Conservation (phyloP, 92 coral and sea anemone species). For the Pocillopora grandis region DNA sequence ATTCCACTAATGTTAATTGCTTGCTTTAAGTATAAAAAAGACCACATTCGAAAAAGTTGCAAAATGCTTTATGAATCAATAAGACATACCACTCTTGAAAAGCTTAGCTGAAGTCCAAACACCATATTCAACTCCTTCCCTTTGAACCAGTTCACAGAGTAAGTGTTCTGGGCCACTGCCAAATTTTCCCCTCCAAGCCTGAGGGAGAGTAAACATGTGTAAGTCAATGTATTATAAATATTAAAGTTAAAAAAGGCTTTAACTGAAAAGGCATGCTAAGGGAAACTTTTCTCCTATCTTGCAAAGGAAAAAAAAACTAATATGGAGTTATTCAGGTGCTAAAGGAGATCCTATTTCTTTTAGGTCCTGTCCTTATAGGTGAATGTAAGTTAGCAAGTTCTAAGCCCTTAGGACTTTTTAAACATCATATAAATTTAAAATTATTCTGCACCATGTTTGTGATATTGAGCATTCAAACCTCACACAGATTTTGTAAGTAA, state of each 20-base stretch:
- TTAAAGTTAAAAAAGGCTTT: background rate
- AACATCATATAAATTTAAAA: too few relatives aligned
- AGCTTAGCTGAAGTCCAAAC: conserved; percentile 95
- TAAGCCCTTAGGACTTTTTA: too few relatives aligned
- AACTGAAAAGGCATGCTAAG: background rate
- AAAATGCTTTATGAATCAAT: background rate
- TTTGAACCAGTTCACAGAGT: conserved; percentile 91
- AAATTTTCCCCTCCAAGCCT: conserved; percentile 98
- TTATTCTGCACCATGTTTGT: too few relatives aligned
- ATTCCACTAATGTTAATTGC: background rate
- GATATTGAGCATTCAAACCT: too few relatives aligned
- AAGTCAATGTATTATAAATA: background rate
- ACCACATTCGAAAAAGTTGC: background rate
- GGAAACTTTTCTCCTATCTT: too few relatives aligned
- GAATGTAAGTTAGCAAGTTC: too few relatives aligned
- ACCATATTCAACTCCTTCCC: conserved; percentile 93
- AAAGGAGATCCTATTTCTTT: too few relatives aligned
- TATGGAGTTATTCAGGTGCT: too few relatives aligned
- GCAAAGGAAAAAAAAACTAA: too few relatives aligned
- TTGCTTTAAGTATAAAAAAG: background rate
- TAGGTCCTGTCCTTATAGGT: too few relatives aligned
- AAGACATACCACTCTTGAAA: conserved; percentile 89
- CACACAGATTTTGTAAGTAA: too few relatives aligned
- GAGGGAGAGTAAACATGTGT: background rate
- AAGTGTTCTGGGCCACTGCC: conserved; percentile 97